Conservation (phyloP, 2,888 invertebrate genomes). For the Luperina nickerlii region DNA sequence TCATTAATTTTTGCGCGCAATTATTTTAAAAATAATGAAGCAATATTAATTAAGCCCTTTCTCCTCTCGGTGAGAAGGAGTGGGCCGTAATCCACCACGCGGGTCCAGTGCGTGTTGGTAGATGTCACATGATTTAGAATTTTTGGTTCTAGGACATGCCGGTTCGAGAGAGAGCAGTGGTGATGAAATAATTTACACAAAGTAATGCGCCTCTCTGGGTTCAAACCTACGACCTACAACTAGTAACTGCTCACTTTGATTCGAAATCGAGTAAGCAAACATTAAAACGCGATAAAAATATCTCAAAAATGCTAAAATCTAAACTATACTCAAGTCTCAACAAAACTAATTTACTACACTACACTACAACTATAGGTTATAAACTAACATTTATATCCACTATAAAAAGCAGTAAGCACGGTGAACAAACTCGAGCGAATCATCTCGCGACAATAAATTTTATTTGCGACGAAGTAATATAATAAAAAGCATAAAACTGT, state of each 20-base stretch:
- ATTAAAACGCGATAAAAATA: not conserved
- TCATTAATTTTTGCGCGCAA: not conserved
- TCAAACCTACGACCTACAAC: not conserved
- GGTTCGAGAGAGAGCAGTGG: not conserved
- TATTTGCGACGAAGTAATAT: slow-evolving; percentile 59
- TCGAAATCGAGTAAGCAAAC: slow-evolving; percentile 1
- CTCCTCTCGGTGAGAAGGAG: not conserved
- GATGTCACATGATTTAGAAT: not conserved
- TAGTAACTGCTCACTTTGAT: not conserved
- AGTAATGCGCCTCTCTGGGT: not conserved
- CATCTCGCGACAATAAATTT: slow-evolving; percentile 50
- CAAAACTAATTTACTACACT: slow-evolving; percentile 42
- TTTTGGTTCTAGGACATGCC: not conserved
- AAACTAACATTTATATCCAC: slow-evolving; percentile 49
- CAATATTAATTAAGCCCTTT: not conserved
- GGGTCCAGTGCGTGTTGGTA: not conserved
- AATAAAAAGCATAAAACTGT: slow-evolving; percentile 61
- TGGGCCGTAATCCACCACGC: not conserved
- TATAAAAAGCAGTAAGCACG: slow-evolving; percentile 49
- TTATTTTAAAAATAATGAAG: not conserved
- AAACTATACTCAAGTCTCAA: slow-evolving; percentile 17
- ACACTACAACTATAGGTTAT: slow-evolving; percentile 25
- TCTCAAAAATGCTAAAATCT: not conserved
- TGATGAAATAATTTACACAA: not conserved
- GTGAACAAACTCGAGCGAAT: slow-evolving; percentile 42